These are phyloP conservation scores for Bos indicus DNA, from an alignment of 2,113 vertebrate genomes.

Conservation along the genomic window DNA sequence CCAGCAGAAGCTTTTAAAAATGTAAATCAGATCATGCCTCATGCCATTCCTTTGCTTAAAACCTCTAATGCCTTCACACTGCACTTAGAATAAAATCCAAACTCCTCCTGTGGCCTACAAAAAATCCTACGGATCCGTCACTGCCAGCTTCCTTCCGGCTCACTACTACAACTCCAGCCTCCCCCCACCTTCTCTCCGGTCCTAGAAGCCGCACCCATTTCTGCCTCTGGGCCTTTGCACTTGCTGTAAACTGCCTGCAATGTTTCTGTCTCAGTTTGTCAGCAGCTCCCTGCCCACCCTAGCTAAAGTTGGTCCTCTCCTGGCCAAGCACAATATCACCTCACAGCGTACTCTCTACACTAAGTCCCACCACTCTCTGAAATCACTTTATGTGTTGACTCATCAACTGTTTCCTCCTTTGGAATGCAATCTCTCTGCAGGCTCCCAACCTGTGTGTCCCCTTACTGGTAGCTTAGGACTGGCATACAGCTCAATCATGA, in stretches of 20 bases:
- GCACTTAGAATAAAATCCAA: conserved; percentile 50
- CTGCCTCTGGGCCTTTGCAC: conserved; percentile 22
- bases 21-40: conserved; percentile 44
- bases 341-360: neutral
- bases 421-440: neutral
- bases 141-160: neutral
- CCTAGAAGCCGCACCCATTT: neutral
- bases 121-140: neutral
- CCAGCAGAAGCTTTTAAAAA: conserved; percentile 59
- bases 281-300: neutral
- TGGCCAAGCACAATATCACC: neutral
- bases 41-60: conserved; percentile 44
- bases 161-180: neutral
- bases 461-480: neutral
- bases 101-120: neutral
- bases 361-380: neutral
- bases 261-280: neutral
- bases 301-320: neutral
- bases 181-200: neutral
- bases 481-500: neutral
- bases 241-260: neutral
- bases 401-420: neutral
- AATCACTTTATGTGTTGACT: neutral
- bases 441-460: neutral
- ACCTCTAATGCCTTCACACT: conserved; percentile 36